Conservation (phyloP, 1,140 invertebrate genomes). For the Eupristina koningsbergeri region DNA sequence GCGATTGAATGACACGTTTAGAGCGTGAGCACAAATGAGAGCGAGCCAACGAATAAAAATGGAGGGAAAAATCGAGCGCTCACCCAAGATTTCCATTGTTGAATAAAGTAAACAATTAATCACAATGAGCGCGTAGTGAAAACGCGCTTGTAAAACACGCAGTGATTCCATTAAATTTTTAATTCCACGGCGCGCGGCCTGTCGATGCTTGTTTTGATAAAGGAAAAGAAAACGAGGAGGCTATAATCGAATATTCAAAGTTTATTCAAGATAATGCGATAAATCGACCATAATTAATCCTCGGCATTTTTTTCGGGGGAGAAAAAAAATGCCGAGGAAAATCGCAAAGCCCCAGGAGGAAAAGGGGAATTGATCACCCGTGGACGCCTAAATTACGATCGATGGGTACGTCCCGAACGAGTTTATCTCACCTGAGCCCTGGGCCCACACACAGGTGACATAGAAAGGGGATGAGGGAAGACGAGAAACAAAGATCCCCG, state of each 20-base stretch:
- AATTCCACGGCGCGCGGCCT: not conserved
- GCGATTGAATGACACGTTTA: not conserved
- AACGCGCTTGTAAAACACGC: constrained; percentile 20
- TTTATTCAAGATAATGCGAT: constrained; percentile 28
- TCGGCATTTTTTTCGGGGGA: not conserved
- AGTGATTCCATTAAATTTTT: constrained; percentile 20
- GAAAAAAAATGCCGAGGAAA: constrained; percentile 15
- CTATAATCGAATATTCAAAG: constrained; percentile 33
- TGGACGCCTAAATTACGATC: constrained; percentile 28
- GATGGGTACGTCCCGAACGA: not conserved
- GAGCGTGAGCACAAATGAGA: not conserved
- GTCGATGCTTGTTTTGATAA: constrained; percentile 13
- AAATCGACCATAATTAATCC: constrained; percentile 26
- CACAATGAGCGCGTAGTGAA: constrained; percentile 21
- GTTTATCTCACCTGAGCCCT: not conserved
- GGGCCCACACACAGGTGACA: constrained; percentile 38
- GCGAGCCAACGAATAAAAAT: not conserved
- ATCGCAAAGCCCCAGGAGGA: not conserved
- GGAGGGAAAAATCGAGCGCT: not conserved
- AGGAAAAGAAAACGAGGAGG: constrained; percentile 12
- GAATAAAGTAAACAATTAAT: constrained; percentile 28
- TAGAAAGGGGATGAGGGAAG: not conserved
- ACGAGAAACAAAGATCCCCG: not conserved
- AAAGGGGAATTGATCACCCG: not conserved
- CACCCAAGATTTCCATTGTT: not conserved